Conservation (phyloP, 2,113 vertebrate species). For the Plestiodon gilberti region DNA sequence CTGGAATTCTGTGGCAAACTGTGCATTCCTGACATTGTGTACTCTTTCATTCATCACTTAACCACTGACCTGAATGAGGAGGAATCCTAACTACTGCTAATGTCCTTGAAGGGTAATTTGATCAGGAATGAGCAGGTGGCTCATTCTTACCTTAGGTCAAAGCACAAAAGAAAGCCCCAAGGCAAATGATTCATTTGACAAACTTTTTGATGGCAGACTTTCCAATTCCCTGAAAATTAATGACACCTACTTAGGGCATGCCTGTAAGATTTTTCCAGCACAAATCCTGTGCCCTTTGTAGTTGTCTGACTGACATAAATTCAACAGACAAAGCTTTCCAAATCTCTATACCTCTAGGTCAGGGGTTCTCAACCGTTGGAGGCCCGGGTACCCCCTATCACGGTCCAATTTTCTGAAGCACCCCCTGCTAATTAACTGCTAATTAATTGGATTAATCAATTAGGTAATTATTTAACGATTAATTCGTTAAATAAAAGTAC, state of each 20-base stretch:
- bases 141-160: slow-evolving; percentile 5
- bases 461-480: too few relatives aligned
- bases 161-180: background rate
- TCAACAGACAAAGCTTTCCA: background rate
- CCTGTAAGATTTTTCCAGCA: background rate
- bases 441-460: too few relatives aligned
- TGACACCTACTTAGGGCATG: background rate
- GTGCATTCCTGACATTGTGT: slow-evolving; percentile 17
- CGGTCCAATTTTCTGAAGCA: too few relatives aligned
- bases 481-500: too few relatives aligned
- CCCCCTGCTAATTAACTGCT: too few relatives aligned
- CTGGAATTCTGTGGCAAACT: background rate
- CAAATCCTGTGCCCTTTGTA: background rate
- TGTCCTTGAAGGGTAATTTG: slow-evolving; percentile 37
- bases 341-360: background rate
- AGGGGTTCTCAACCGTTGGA: too few relatives aligned
- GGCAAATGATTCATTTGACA: background rate
- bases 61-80: slow-evolving; percentile 33
- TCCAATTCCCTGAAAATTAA: slow-evolving; percentile 11
- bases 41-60: background rate
- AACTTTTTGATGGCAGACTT: background rate
- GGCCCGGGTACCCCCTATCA: too few relatives aligned
- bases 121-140: slow-evolving; percentile 1
- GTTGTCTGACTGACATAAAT: background rate
- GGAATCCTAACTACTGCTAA: slow-evolving; percentile 2